Conservation (phyloP, 2,113 vertebrate genomes). For the Sula dactylatra region DNA sequence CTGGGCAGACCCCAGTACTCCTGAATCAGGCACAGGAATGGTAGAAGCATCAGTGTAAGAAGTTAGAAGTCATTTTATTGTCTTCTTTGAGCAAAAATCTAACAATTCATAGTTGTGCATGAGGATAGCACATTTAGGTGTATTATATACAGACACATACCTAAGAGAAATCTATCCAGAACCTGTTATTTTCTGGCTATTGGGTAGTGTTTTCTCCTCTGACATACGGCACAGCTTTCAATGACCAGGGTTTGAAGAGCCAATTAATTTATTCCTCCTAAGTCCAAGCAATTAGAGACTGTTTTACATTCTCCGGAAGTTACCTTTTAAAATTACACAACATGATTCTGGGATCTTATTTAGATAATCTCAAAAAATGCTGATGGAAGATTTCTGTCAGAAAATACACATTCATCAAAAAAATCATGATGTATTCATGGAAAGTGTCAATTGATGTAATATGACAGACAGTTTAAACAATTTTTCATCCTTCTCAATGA, state of each 20-base stretch:
- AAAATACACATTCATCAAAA: not conserved
- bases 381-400: not conserved
- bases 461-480: not conserved
- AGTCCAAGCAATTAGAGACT: not conserved
- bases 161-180: not conserved
- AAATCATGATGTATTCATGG: not conserved
- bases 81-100: not conserved
- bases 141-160: not conserved
- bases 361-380: not conserved
- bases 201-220: not conserved
- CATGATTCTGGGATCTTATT: not conserved
- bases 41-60: not conserved
- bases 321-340: not conserved
- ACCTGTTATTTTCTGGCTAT: not conserved
- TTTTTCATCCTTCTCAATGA: not conserved
- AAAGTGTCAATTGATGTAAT: not conserved
- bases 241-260: not conserved
- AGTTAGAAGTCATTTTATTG: not conserved
- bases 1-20: not conserved
- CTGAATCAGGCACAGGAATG: not conserved
- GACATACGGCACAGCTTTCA: not conserved
- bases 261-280: not conserved
- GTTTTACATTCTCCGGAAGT: not conserved
- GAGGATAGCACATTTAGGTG: not conserved
- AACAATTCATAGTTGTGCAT: not conserved